Evolutionary conservation across 2,113 vertebrate genomes (phyloP).

Genomic region (Eurystomus gularis): DNA sequence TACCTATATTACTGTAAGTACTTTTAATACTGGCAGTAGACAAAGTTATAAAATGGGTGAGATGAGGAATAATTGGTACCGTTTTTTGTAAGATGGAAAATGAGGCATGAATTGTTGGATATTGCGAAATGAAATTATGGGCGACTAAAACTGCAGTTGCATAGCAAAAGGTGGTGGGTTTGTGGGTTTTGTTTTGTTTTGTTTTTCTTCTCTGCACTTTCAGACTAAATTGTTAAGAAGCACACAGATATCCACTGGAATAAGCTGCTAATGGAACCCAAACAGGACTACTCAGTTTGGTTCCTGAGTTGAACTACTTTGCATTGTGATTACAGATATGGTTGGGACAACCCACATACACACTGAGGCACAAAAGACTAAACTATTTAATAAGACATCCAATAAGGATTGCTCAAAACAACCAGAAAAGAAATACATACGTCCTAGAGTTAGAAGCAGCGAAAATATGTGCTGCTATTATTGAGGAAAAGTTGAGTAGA

Average conservation of each 20-base stretch:
- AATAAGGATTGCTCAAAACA: background rate
- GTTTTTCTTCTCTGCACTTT: background rate
- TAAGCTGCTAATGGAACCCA: background rate
- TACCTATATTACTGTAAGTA: constrained; percentile 88
- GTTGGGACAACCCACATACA: background rate
- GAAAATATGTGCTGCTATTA: background rate
- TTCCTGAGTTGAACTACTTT: background rate
- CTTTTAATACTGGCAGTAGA: background rate
- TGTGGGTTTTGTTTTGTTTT: background rate
- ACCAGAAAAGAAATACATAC: background rate
- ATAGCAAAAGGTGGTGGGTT: background rate
- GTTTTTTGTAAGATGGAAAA: background rate
- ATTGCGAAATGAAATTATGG: background rate
- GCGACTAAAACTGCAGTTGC: background rate
- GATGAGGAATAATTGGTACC: background rate
- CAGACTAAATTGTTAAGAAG: background rate
- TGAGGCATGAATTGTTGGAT: background rate
- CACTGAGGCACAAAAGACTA: background rate
- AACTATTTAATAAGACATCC: background rate
- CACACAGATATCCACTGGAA: background rate
- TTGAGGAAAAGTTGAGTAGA: background rate
- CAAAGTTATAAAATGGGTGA: background rate
- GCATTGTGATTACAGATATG: background rate
- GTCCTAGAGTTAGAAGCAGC: background rate
- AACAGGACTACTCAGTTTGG: background rate